Conservation (phyloP, 2,797 vertebrate genomes). For the Phrynocephalus vlangalii region DNA sequence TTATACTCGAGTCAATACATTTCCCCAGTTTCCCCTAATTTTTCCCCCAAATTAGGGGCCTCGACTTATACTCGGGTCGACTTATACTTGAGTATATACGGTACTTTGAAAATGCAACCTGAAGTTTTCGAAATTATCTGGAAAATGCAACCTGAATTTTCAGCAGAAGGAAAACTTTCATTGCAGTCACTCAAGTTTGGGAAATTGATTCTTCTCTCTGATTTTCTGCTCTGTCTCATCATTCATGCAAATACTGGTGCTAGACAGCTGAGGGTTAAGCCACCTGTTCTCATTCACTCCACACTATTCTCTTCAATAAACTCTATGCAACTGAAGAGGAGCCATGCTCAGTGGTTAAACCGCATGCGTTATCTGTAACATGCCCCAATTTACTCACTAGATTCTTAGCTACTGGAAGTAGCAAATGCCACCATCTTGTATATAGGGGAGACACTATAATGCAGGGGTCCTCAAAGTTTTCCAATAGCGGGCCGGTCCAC, state of each 20-base stretch:
- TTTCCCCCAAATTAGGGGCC: too few relatives aligned
- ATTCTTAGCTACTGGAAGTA: background rate
- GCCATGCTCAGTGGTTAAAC: background rate
- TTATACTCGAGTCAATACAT: too few relatives aligned
- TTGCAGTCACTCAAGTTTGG: background rate
- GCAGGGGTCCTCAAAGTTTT: too few relatives aligned
- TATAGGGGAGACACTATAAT: background rate
- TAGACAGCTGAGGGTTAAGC: background rate
- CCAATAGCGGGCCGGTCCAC: too few relatives aligned
- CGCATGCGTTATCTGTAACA: background rate
- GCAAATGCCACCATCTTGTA: background rate
- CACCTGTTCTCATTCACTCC: background rate
- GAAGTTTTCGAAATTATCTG: slow-evolving; percentile 21
- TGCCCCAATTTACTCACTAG: background rate
- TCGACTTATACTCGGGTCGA: too few relatives aligned
- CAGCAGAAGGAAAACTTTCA: slow-evolving; percentile 38
- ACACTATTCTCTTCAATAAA: background rate
- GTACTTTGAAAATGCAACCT: slow-evolving; percentile 52
- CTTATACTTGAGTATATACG: too few relatives aligned
- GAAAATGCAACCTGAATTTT: slow-evolving; percentile 51
- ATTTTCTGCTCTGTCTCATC: background rate
- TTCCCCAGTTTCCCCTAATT: too few relatives aligned
- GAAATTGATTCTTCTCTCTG: background rate
- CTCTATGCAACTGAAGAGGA: background rate
- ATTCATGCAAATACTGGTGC: background rate